Evolutionary conservation across 1,140 invertebrate genomes (phyloP), one percentile per base, ranked within the genome.

Genomic region (Brachionus rubens): DNA sequence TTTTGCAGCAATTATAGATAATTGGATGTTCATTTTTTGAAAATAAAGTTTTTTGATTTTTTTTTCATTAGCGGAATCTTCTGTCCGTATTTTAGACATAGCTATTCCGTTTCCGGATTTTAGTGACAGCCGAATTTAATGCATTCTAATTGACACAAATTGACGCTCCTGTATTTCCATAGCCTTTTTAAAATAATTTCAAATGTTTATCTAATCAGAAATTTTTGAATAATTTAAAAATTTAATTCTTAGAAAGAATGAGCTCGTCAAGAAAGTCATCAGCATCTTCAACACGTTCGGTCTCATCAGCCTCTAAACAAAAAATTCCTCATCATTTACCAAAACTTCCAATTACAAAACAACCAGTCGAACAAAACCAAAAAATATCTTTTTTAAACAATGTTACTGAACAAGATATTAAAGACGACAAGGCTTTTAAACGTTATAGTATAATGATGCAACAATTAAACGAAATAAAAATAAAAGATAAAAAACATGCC

Each of bases 241-340:
- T 48, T 16, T 10, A 52, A 24, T 52, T 52, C 12, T 24, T 24
- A 21, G 36, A 9, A 19, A 19, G 16, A 59, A 59, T 59, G 54
- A 59, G 54, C 30, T 59, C 54, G 36, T 59, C 54, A 24, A 36
- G 59, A 40, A 43, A 43, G 24, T 65, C 59, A 65, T 65, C 59
- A n/a, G 59, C 59, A 43, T 65, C 59, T 24, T 65, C 59, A 24
- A 65, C 30, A 12, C 19, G 59, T 43, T 65, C 59, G 9, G 21
- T 43, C 9, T 65, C 59, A 43, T 65, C 43, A 46, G 43, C 40
- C 33, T 43, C 43, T 21, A 65, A 65, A 16, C 59, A 16, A 9
- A 65, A 65, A 65, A 24, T 65, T 43, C 59, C 59, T 41, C 19
- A 43, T 14, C 33, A 65, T 16, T 36, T 65, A 41, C 59, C 59